A percentile compares a stretch with the other conserved stretches of the same genome.
These are phyloP conservation scores for Atherinosoma microstoma DNA, from an alignment of 2,797 vertebrate genomes.

Conservation along the genomic window DNA sequence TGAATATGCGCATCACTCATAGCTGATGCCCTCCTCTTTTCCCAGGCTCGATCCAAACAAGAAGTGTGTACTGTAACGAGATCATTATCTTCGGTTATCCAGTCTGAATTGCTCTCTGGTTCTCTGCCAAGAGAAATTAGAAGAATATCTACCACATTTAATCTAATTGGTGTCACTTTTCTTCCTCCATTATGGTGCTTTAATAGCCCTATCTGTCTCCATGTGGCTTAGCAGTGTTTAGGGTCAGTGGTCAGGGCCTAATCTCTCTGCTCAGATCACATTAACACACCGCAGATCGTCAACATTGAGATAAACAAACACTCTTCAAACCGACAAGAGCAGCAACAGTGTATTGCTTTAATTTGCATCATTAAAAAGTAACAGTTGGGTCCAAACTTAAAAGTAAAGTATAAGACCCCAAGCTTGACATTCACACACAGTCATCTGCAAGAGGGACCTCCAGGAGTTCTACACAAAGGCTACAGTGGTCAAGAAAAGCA, in stretches of 20 bases:
- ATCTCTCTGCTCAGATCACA: slow-evolving; percentile 67
- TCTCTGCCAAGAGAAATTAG: slow-evolving; percentile 78
- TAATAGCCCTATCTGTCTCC: slow-evolving; percentile 80
- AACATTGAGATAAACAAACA: slow-evolving; percentile 69
- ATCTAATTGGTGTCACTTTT: slow-evolving; percentile 84
- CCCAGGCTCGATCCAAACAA: slow-evolving; percentile 50
- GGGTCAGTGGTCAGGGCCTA: slow-evolving; percentile 77
- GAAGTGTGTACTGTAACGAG: slow-evolving; percentile 77
- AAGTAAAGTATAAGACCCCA: slow-evolving; percentile 11
- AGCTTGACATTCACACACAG: slow-evolving; percentile 23
- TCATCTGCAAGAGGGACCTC: slow-evolving; percentile 15
- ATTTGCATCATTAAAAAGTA: slow-evolving; percentile 69
- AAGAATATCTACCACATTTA: slow-evolving; percentile 80
- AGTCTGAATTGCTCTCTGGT: slow-evolving; percentile 69
- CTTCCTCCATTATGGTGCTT: slow-evolving; percentile 77
- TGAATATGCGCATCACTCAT: slow-evolving; percentile 44
- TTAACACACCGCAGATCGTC: slow-evolving; percentile 55
- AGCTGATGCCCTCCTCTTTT: slow-evolving; percentile 23
- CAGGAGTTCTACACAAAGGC: slow-evolving; percentile 37
- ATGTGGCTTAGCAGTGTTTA: slow-evolving; percentile 74
- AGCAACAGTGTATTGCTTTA: slow-evolving; percentile 38
- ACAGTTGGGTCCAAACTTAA: slow-evolving; percentile 5
- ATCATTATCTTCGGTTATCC: slow-evolving; percentile 80
- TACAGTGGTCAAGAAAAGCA: slow-evolving; percentile 28
- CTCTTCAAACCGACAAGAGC: slow-evolving; percentile 35